A percentile compares a stretch with the other conserved stretches of the same genome.
Evolutionary conservation across 2,888 invertebrate genomes (phyloP).

Genomic region (Lycia hirtaria): DNA sequence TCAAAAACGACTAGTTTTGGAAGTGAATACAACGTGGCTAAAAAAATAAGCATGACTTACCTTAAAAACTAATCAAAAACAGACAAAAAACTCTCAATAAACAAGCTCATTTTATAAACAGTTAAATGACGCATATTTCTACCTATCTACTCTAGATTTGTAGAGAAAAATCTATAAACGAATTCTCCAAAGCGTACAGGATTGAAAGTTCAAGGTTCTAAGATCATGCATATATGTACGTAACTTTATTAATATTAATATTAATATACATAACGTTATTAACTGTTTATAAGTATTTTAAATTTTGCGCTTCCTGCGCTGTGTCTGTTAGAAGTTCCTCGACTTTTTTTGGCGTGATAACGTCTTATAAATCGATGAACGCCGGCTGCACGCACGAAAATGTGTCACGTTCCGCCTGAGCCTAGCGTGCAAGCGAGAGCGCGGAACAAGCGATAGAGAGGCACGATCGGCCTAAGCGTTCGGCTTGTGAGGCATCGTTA

Average conservation of each 20-base stretch:
- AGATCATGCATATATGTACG: neutral
- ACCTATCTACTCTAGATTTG: neutral
- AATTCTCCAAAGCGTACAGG: neutral
- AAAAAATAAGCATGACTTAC: neutral
- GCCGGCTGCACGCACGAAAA: too few relatives aligned
- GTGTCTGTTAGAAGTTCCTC: too few relatives aligned
- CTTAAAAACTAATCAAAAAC: neutral
- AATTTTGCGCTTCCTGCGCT: neutral
- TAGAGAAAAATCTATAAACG: neutral
- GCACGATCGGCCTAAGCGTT: too few relatives aligned
- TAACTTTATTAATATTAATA: neutral
- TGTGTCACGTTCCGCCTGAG: too few relatives aligned
- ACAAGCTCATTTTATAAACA: constrained; percentile 1
- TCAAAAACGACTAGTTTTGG: neutral
- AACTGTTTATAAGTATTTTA: neutral
- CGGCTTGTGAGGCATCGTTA: too few relatives aligned
- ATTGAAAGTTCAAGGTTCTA: constrained; percentile 4
- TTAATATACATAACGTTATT: neutral
- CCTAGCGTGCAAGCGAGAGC: too few relatives aligned
- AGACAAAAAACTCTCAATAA: constrained; percentile 4
- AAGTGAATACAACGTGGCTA: neutral
- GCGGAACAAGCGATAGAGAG: too few relatives aligned
- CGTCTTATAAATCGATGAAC: too few relatives aligned
- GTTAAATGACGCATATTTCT: neutral
- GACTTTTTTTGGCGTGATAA: neutral